Evolutionary conservation across 2,113 vertebrate species (phyloP), one percentile per base, ranked within the genome.

Genomic region (Anoura caudifer): DNA sequence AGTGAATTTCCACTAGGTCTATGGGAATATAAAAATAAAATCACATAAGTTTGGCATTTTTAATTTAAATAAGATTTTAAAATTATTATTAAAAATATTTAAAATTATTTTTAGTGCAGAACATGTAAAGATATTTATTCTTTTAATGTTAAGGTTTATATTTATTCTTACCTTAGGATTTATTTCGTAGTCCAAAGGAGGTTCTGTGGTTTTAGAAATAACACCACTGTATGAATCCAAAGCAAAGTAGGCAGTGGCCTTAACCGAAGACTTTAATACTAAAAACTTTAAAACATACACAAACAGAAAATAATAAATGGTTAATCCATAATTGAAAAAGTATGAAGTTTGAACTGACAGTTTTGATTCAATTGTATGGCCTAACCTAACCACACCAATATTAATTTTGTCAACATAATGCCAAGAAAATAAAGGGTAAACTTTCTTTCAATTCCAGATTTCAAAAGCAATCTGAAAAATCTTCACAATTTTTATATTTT

Each of bases 171-270:
- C 97, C 98, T 98, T 98, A 95, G 80, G 77, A 59, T 98, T 0
- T 0, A 36, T 97, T 98, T 98, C 98, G 96, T 97, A 98, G 97
- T 98, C 96, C 95, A 98, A 81, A 96, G 43, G 79, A 87, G 59
- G 28, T 96, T 97, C 96, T 82, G 10, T 94, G 0, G 81, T 98
- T 98, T 97, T 97, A 77, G 95, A 98, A 98, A 98, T 98, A 15
- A 98, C 76, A 43, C 97, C 96, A 75, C 85, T 98, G 65, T 82
- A 82, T 85, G 97, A 83, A 98, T 98, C 85, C 89, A 98, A 94
- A 93, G 81, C 79, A 97, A 99, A 98, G 54, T 96, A 97, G 56
- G 24, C 38, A 47, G 56, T 70, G 88, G 90, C 92, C 96, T 97
- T 91, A 96, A 56, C 72, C 96, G 95, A 98, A 97, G 91, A 98